These are phyloP conservation scores for Cancer borealis DNA, from an alignment of 2,888 invertebrate species.

Conservation along the genomic window DNA sequence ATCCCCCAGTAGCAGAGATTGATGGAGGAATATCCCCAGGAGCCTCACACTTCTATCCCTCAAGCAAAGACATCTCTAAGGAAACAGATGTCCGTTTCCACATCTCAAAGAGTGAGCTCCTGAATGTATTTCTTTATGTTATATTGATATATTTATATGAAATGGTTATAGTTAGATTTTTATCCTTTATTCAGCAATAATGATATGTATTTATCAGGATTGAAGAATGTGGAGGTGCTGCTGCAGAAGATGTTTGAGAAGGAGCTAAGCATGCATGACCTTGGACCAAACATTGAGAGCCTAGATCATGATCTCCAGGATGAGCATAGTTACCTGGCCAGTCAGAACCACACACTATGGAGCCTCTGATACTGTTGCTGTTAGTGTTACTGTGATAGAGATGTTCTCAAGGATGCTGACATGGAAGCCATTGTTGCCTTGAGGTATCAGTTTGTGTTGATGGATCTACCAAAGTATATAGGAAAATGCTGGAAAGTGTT, in stretches of 20 bases:
- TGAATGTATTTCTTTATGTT: neutral
- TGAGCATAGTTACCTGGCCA: constrained; percentile 23
- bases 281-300: constrained; percentile 58
- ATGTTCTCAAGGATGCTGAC: neutral
- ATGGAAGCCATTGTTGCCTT: neutral
- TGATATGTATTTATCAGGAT: constrained; percentile 78
- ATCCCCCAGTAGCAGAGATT: constrained; percentile 21
- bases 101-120: constrained; percentile 78
- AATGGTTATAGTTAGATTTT: neutral
- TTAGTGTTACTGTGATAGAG: neutral
- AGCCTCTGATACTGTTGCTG: constrained; percentile 1
- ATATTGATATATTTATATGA: neutral
- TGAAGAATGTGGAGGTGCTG: constrained; percentile 80
- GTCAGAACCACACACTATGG: constrained; percentile 57
- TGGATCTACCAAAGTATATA: neutral
- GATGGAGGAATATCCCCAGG: constrained; percentile 13
- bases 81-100: constrained; percentile 78
- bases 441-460: neutral
- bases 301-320: constrained; percentile 68
- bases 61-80: constrained; percentile 77
- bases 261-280: constrained; percentile 78
- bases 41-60: constrained; percentile 50
- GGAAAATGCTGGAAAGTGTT: neutral
- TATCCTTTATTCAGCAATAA: neutral
- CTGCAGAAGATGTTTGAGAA: constrained; percentile 81